These are phyloP conservation scores for Agapetus fuscipes DNA, from an alignment of 2,888 invertebrate genomes.

Conservation along the genomic window DNA sequence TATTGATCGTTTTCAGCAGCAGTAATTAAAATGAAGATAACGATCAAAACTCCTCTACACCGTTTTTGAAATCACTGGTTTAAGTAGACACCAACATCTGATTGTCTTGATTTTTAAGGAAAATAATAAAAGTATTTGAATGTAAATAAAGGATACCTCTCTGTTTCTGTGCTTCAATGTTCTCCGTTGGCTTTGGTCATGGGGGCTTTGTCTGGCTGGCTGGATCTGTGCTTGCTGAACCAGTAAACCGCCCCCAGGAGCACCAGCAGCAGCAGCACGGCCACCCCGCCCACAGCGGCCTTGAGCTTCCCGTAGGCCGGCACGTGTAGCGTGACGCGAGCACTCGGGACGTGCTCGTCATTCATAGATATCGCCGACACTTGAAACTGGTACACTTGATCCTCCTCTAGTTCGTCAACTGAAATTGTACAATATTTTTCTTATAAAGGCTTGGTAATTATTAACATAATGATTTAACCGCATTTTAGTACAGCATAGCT, in stretches of 20 bases:
- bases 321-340: slow-evolving; percentile 53
- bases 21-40: no score
- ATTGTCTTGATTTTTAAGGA: no score
- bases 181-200: not conserved
- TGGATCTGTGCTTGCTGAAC: slow-evolving; percentile 14
- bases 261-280: slow-evolving; percentile 57
- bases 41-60: no score
- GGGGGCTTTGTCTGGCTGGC: not conserved
- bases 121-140: no score
- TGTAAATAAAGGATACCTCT: not conserved
- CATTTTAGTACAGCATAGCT: no score
- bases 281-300: slow-evolving; percentile 60
- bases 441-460: no score
- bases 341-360: slow-evolving; percentile 52
- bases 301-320: slow-evolving; percentile 62
- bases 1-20: no score
- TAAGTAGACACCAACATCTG: no score
- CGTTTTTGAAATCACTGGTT: no score
- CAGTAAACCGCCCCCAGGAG: slow-evolving; percentile 49
- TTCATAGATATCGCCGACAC: slow-evolving; percentile 56
- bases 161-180: not conserved
- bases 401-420: slow-evolving; percentile 64
- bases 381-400: slow-evolving; percentile 63
- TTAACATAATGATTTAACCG: no score
- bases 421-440: no score